A percentile compares a stretch with the other conserved stretches of the same genome.
Conservation (phyloP, 1,140 invertebrate genomes). For the Rhyacophila brunnea region DNA sequence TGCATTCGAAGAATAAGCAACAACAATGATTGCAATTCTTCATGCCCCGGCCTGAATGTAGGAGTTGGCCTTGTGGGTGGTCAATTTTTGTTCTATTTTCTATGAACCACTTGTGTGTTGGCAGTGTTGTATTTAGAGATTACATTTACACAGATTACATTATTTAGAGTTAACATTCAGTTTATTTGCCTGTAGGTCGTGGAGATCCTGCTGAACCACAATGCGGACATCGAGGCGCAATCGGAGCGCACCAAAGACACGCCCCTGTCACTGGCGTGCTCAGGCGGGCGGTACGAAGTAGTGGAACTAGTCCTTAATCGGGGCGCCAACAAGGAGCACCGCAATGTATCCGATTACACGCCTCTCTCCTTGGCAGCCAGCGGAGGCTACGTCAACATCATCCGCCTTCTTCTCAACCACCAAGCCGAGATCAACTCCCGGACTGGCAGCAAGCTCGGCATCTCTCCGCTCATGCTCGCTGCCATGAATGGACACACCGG, state of each 20-base stretch:
- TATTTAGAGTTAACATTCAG: background rate
- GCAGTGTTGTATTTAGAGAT: too few species aligned
- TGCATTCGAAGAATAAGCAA: too few species aligned
- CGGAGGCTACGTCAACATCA: conserved; percentile 98
- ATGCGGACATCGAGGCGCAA: conserved; percentile 95
- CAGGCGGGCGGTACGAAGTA: conserved; percentile 94
- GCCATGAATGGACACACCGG: conserved; percentile 98
- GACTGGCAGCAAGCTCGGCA: conserved; percentile 95
- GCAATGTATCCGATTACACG: conserved; percentile 99
- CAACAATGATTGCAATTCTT: too few species aligned
- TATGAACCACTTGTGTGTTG: too few species aligned
- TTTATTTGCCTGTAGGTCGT: conserved; percentile 58
- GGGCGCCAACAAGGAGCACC: conserved; percentile 96
- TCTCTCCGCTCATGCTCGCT: conserved; percentile 98
- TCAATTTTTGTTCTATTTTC: too few species aligned
- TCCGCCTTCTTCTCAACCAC: conserved; percentile 86
- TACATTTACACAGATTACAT: too few species aligned
- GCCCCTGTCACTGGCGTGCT: conserved; percentile 94
- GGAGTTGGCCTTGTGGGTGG: too few species aligned
- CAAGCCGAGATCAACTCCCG: conserved; percentile 98
- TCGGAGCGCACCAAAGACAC: conserved; percentile 99
- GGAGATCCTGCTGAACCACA: conserved; percentile 88
- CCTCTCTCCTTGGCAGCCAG: conserved; percentile 96
- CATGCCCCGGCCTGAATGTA: too few species aligned
- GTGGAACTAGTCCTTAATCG: conserved; percentile 89